Conservation (phyloP, 92 coral and sea anemone genomes). For the Muricea muricata region DNA sequence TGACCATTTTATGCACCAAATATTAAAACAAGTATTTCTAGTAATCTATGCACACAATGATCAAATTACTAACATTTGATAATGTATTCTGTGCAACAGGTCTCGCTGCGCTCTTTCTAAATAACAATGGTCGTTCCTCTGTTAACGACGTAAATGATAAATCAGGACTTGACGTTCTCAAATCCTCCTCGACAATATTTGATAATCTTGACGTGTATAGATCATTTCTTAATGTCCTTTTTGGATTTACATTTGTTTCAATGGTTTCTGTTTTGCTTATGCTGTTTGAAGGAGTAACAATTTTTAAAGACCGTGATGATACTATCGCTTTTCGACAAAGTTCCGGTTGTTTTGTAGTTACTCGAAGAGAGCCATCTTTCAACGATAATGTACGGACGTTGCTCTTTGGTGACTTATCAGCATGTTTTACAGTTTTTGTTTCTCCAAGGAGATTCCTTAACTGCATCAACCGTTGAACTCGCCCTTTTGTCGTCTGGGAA, state of each 20-base stretch:
- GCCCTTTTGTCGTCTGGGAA: not conserved
- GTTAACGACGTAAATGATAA: slow-evolving; percentile 1
- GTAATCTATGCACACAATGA: not conserved
- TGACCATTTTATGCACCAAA: not conserved
- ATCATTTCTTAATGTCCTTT: slow-evolving; percentile 26
- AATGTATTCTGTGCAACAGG: not conserved
- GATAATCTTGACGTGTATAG: not conserved
- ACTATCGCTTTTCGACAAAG: slow-evolving; percentile 32
- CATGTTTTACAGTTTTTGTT: not conserved
- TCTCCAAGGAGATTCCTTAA: not conserved
- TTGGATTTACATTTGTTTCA: not conserved
- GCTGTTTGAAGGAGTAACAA: slow-evolving; percentile 31
- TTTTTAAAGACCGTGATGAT: slow-evolving; percentile 3
- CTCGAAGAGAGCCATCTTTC: slow-evolving; percentile 1
- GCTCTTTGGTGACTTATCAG: not conserved
- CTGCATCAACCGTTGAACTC: slow-evolving; percentile 30
- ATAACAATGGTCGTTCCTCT: slow-evolving; percentile 15
- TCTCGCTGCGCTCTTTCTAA: not conserved
- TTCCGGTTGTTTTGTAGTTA: slow-evolving; percentile 40
- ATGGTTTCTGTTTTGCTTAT: not conserved
- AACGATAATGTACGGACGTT: slow-evolving; percentile 23
- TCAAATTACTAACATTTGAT: not conserved
- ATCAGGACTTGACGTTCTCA: slow-evolving; percentile 31
- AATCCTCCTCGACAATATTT: slow-evolving; percentile 2
- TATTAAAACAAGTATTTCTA: too few species aligned